phyloP scores from a whole-genome alignment of 2,113 vertebrate species.

The Pitta sordida region DNA sequence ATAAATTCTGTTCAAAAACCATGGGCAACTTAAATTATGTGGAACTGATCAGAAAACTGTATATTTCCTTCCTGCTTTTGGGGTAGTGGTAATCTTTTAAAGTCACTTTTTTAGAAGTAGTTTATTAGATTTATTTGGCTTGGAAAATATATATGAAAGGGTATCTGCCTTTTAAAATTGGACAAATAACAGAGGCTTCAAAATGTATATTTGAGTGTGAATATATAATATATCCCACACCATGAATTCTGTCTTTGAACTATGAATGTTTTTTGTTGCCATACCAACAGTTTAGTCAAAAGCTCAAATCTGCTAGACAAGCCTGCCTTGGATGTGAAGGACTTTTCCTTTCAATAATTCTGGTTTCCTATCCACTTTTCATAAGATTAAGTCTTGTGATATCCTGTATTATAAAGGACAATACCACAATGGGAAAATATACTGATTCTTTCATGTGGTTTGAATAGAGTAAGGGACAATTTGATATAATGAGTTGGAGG shows the following conservation, averaged over 20 bases:
- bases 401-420: neutral
- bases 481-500: neutral
- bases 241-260: conserved; percentile 13
- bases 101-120: neutral
- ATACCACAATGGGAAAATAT: neutral
- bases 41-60: neutral
- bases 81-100: neutral
- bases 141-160: neutral
- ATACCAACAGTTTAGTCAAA: conserved; percentile 45
- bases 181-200: neutral
- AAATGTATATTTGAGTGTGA: neutral
- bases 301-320: conserved; percentile 28
- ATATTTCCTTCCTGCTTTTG: neutral
- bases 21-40: neutral
- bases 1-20: neutral
- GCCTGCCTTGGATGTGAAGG: neutral
- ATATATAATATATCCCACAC: neutral
- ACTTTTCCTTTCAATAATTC: neutral
- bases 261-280: conserved; percentile 41
- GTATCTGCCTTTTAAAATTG: neutral
- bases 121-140: neutral
- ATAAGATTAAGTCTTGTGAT: neutral
- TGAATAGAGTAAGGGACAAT: neutral
- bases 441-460: neutral
- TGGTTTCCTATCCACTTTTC: neutral